A percentile compares a stretch with the other conserved stretches of the same genome.
Conservation (phyloP, 1,140 invertebrate species). For the Sycophaga agraensis region DNA sequence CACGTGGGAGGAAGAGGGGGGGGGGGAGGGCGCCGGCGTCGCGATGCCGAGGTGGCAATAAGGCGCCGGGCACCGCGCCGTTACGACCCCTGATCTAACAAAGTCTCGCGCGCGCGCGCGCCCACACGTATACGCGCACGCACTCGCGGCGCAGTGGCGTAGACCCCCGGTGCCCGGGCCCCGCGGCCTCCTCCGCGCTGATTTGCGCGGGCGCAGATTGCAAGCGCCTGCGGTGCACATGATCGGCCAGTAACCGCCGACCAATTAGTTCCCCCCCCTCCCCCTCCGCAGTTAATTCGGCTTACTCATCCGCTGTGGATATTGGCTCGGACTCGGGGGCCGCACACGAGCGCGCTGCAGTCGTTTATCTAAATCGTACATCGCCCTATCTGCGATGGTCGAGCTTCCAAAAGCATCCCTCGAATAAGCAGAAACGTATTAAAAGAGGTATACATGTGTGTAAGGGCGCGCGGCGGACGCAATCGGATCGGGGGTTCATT, state of each 20-base stretch:
- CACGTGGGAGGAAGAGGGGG: constrained; percentile 23
- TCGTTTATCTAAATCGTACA: constrained; percentile 23
- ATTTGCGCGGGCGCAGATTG: no score
- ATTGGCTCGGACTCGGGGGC: neutral
- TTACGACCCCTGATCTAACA: constrained; percentile 53
- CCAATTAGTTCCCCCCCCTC: no score
- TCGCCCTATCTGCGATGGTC: constrained; percentile 10
- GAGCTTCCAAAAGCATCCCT: no score
- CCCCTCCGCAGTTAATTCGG: no score
- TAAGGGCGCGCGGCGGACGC: no score
- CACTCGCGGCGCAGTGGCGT: neutral
- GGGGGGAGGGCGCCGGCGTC: constrained; percentile 23
- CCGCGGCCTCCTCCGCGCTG: neutral
- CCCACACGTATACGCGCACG: neutral
- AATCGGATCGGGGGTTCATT: no score
- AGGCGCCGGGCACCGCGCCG: constrained; percentile 50
- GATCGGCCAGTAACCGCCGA: no score
- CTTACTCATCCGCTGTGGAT: neutral
- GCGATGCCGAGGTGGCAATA: constrained; percentile 43
- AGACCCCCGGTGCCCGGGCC: neutral
- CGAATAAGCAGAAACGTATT: no score
- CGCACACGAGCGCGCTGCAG: no score
- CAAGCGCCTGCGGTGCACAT: no score
- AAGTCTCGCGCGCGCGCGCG: constrained; percentile 17
- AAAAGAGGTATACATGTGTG: no score